These are phyloP conservation scores for Heterodera schachtii DNA, from an alignment of 1,140 invertebrate species.

Conservation along the genomic window DNA sequence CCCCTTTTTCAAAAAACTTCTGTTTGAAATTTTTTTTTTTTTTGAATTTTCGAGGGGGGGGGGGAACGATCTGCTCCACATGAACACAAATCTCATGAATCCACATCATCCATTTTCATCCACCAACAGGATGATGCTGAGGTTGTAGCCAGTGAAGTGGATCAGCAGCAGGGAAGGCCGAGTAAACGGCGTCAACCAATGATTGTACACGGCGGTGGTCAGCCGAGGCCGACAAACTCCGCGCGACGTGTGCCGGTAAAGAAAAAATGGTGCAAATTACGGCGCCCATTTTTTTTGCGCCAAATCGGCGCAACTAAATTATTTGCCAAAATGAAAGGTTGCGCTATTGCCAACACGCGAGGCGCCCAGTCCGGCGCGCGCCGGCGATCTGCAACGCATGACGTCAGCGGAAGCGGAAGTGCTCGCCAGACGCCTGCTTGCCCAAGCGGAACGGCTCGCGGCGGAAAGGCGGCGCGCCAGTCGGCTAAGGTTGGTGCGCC, in stretches of 20 bases:
- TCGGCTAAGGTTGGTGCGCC: slow-evolving; percentile 17
- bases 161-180: not conserved
- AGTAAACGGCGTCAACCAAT: not conserved
- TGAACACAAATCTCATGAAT: too few relatives aligned
- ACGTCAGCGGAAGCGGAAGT: slow-evolving; percentile 19
- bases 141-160: not conserved
- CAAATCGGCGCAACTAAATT: too few relatives aligned
- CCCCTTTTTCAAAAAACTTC: too few relatives aligned
- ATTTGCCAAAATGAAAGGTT: too few relatives aligned
- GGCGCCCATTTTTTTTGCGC: too few relatives aligned
- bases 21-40: too few relatives aligned
- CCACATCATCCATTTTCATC: too few relatives aligned
- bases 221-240: not conserved
- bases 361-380: slow-evolving; percentile 18
- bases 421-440: slow-evolving; percentile 11
- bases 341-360: not conserved
- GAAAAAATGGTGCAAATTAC: too few relatives aligned
- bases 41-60: too few relatives aligned
- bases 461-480: slow-evolving; percentile 5
- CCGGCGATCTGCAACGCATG: not conserved
- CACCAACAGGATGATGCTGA: not conserved
- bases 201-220: slow-evolving; percentile 5
- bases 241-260: not conserved
- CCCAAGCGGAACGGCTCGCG: slow-evolving; percentile 18
- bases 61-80: too few relatives aligned